Percentiles rank a stretch among this genome's conserved stretches.
phyloP scores from a whole-genome alignment of 2,888 invertebrate species.

The Drosophila mayaguana region DNA sequence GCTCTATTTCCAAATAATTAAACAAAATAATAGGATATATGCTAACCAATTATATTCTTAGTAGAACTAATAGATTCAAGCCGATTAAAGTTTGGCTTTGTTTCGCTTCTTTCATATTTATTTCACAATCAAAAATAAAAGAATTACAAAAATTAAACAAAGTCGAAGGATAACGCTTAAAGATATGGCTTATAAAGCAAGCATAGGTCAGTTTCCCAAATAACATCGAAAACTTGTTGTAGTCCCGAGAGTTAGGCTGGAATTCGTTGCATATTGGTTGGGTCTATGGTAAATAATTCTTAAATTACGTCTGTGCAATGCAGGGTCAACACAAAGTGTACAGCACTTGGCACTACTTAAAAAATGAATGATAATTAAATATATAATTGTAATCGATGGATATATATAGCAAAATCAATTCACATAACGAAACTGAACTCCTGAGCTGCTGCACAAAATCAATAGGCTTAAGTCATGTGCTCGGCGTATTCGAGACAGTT shows the following conservation, averaged over 20 bases:
- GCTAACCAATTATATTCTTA: too few species aligned
- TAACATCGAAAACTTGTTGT: neutral
- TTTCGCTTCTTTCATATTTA: too few species aligned
- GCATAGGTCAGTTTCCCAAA: neutral
- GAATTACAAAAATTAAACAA: too few species aligned
- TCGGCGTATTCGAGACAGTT: neutral
- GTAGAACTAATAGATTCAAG: too few species aligned
- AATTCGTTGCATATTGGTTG: neutral
- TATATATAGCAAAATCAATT: neutral
- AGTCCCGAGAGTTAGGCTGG: too few species aligned
- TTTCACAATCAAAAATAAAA: too few species aligned
- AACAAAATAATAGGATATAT: too few species aligned
- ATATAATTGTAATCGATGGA: too few species aligned
- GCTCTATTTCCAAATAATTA: too few species aligned
- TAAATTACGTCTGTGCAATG: neutral
- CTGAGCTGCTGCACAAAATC: slow-evolving; percentile 24
- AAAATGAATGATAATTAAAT: neutral
- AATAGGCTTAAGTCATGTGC: slow-evolving; percentile 24
- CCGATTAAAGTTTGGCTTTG: too few species aligned
- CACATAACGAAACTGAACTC: neutral
- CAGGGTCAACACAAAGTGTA: neutral
- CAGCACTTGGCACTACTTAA: neutral
- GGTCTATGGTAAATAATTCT: neutral
- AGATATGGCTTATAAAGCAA: too few species aligned
- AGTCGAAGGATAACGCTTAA: too few species aligned